Evolutionary conservation across 2,888 invertebrate species (phyloP), one percentile per base, ranked within the genome.

Genomic region (Machimus atricapillus): DNA sequence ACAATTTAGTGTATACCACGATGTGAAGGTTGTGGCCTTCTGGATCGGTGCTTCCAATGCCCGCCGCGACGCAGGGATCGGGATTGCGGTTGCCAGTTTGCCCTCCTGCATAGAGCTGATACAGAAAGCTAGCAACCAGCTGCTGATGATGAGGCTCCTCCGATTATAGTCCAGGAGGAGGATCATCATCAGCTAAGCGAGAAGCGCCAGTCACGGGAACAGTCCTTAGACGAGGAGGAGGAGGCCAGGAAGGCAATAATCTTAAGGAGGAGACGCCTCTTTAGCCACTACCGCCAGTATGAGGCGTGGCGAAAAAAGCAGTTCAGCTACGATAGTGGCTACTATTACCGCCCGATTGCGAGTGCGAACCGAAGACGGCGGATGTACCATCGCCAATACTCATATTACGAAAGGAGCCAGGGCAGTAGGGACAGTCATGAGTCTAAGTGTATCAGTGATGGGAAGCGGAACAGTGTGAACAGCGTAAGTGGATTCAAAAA

Each of bases 1-100:
- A 86, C 34, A 88, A 78, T 58, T 43, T 86, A 92, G 92, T 92
- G 93, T 91, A 91, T 93, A 93, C 94, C 94, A 91, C 93, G 94
- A 93, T 95, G 95, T 93, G 96, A 96, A 93, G 96, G 96, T 92
- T 97, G 97, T 95, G 97, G 97, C 93, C 94, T 96, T 90, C 96
- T 97, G 95, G 96, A 97, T 93, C 96, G 96, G 94, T 97, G 97
- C 95, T 97, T 97, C 95, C 96, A 96, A 94, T 96, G 96, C 93
- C 96, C 96, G 90, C 94, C 96, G 90, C 94, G 96, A 91, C 95
- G 96, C 92, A 94, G 94, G 90, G 95, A 95, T 90, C 95, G 97
- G 92, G 97, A 97, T 93, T 97, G 97, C 93, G 97, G 97, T 93
- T 97, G 97, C 94, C 97, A 97, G 93, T 97, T 97, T 94, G 97